These are phyloP conservation scores for Delia radicum DNA, from an alignment of 1,140 invertebrate species.

Conservation along the genomic window DNA sequence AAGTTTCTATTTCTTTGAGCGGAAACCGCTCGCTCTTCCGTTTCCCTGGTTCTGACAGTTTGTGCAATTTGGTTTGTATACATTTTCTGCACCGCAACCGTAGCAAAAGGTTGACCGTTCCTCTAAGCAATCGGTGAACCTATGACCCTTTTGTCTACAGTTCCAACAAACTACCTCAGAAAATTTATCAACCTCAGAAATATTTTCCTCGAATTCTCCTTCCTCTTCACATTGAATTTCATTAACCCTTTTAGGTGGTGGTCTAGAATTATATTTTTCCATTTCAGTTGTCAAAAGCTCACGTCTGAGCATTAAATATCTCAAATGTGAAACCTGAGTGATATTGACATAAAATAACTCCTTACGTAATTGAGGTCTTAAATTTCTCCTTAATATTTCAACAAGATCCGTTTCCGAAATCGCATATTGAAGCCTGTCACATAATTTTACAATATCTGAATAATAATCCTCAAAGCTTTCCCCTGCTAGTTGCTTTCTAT, in stretches of 20 bases:
- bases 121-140: neutral
- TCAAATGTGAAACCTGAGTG: neutral
- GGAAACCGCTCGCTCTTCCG: neutral
- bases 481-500: too few relatives aligned
- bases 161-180: neutral
- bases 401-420: too few relatives aligned
- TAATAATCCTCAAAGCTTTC: too few relatives aligned
- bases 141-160: neutral
- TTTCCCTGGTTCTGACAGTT: neutral
- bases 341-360: too few relatives aligned
- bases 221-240: neutral
- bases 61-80: neutral
- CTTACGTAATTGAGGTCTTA: too few relatives aligned
- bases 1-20: neutral
- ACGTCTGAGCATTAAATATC: neutral
- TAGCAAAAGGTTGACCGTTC: neutral
- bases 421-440: too few relatives aligned
- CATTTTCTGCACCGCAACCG: conserved; percentile 14
- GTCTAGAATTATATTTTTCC: too few relatives aligned
- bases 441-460: too few relatives aligned
- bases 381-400: too few relatives aligned
- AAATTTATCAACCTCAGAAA: neutral
- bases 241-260: too few relatives aligned
- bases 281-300: too few relatives aligned
- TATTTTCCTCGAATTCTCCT: neutral